Base-by-base conservation (phyloP, 2,113 vertebrate genomes). In the Panthera tigris region DNA sequence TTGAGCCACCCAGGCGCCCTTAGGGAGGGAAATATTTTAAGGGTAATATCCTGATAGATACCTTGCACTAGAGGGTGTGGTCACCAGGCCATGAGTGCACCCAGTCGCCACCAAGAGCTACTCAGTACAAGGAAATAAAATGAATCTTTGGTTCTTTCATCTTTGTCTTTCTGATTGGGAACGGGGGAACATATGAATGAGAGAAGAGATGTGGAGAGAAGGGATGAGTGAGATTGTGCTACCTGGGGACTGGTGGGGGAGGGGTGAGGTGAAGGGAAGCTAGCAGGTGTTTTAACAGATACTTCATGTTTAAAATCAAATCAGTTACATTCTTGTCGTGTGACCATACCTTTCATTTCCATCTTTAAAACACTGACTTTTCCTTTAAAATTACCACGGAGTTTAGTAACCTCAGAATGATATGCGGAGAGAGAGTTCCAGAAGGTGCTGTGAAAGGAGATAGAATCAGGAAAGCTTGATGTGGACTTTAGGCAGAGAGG, bases 271-370 rank as follows among this genome's bases (percentile, higher is more conserved):
- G 13, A 91, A 69, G n/a, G 52, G 48, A 80, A 91, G 45, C 36
- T 52, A 23, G 27, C 21, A 41, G 31, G 78, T 41, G 45, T 52
- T 66, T 89, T 61, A 84, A 80, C 39, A 80, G 39, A 3, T 31
- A 86, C 69, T 90, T 89, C n/a, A 76, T 52, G 29, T 91, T 95
- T 55, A 69, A 87, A 78, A 89, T 81, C 21, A 69, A 89, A 61
- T 52, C 25, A 5, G 7, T 0, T 76, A 31, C 11, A 94, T 92
- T 81, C 9, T 31, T 89, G 66, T 92, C n/a, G 33, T 36, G 10
- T 57, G 57, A 79, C 65, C 16, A 89, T 0, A 50, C 2, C 1
- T 18, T 89, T 39, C 21, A 52, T 66, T 5, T 79, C 65, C 33
- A 29, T 39, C n/a, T 81, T 86, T 41, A 63, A 36, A 73, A 87